Percentiles rank a stretch among this genome's conserved stretches.
Evolutionary conservation across 2,797 vertebrate genomes (phyloP).

Genomic region (Phyllotis vaccarum): DNA sequence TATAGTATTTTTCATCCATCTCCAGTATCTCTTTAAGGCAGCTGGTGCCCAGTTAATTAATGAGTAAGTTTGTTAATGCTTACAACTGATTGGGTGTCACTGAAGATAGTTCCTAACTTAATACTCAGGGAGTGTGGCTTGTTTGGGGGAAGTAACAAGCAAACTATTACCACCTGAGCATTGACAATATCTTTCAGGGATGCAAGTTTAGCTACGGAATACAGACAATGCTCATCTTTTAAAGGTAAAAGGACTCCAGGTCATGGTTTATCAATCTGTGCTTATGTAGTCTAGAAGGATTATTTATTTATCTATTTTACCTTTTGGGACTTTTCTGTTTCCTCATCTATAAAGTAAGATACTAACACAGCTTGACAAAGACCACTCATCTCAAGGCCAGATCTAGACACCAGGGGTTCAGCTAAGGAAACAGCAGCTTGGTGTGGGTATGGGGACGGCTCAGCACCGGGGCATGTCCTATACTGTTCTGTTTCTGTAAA

Average conservation of each 20-base stretch:
- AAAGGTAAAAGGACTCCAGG: neutral
- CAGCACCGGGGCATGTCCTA: neutral
- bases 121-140: neutral
- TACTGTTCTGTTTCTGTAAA: neutral
- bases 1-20: neutral
- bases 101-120: neutral
- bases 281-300: neutral
- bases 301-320: neutral
- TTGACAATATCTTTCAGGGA: neutral
- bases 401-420: neutral
- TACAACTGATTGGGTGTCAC: neutral
- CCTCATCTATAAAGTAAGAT: slow-evolving; percentile 34
- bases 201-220: fast-evolving
- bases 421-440: neutral
- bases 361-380: neutral
- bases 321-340: neutral
- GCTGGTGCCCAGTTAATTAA: neutral
- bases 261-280: neutral
- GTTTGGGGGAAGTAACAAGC: neutral
- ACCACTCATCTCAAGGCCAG: neutral
- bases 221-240: neutral
- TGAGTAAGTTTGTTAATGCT: neutral
- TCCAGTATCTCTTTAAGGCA: neutral
- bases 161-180: fast-evolving
- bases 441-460: no score